Percentiles rank a stretch among this genome's conserved stretches.
Evolutionary conservation across 1,140 invertebrate genomes (phyloP).

Genomic region (Limonius californicus): DNA sequence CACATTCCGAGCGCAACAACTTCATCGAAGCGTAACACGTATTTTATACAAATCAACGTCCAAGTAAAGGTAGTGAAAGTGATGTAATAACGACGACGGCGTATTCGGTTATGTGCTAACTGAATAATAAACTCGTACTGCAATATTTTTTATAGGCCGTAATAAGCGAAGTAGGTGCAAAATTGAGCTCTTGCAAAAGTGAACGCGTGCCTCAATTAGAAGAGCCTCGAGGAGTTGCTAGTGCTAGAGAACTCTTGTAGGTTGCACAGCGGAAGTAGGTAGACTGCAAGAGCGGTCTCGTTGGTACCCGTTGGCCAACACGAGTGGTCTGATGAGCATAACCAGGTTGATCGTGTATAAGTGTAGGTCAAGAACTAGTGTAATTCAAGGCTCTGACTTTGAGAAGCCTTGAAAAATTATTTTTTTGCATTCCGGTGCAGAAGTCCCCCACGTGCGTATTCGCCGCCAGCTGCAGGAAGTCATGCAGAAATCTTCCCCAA

Average conservation of each 20-base stretch:
- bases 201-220: too few species aligned
- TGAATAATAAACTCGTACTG: not conserved
- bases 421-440: not conserved
- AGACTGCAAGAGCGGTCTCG: not conserved
- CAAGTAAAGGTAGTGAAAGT: not conserved
- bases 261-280: not conserved
- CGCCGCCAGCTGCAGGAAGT: too few species aligned
- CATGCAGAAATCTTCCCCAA: too few species aligned
- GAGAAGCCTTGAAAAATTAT: not conserved
- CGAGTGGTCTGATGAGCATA: slow-evolving; percentile 1
- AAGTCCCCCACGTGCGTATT: not conserved
- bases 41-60: too few species aligned
- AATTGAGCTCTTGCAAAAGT: too few species aligned
- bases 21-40: too few species aligned
- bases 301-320: not conserved
- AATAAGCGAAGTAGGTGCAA: too few species aligned
- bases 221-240: not conserved
- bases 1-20: too few species aligned
- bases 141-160: too few species aligned
- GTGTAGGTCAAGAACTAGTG: slow-evolving; percentile 5
- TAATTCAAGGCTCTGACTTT: not conserved
- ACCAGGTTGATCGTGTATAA: not conserved
- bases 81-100: not conserved
- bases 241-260: slow-evolving; percentile 1
- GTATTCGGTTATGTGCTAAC: too few species aligned